A percentile compares a stretch with the other conserved stretches of the same genome.
phyloP scores from a whole-genome alignment of 2,113 vertebrate genomes.

The Istiophorus platypterus region DNA sequence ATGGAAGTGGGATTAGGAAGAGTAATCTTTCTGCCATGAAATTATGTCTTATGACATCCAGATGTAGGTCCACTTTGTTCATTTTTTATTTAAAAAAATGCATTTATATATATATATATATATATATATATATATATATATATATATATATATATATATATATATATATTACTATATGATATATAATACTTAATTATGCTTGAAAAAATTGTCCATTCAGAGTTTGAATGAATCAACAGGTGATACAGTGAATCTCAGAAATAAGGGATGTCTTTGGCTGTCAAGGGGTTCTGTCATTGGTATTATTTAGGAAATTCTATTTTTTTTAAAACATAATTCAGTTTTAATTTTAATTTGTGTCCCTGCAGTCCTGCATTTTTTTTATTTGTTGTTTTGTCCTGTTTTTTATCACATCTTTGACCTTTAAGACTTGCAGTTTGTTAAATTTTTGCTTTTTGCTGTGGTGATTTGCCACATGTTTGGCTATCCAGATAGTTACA shows the following conservation, averaged over 20 bases:
- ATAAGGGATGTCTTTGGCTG: not conserved
- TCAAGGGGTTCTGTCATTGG: not conserved
- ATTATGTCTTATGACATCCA: constrained; percentile 42
- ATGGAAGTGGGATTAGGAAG: constrained; percentile 50
- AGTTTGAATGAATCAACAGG: constrained; percentile 72
- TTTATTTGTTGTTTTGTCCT: too few species aligned
- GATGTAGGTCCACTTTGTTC: constrained; percentile 28
- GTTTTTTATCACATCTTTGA: not conserved
- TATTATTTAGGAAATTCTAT: not conserved
- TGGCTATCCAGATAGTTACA: not conserved
- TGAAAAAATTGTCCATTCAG: not conserved
- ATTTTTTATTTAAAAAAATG: not conserved
- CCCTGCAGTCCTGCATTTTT: not conserved
- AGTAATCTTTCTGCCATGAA: constrained; percentile 53
- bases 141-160: too few species aligned
- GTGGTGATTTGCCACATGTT: not conserved
- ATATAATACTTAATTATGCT: too few species aligned
- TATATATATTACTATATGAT: too few species aligned
- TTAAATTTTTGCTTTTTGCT: too few species aligned
- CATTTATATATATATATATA: too few species aligned
- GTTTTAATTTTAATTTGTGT: not conserved
- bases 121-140: too few species aligned
- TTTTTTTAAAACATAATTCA: not conserved
- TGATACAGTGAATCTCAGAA: constrained; percentile 28
- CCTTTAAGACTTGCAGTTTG: too few species aligned